A percentile compares a stretch with the other conserved stretches of the same genome.
phyloP scores from a whole-genome alignment of 2,888 invertebrate species.

The Notodonta dromedarius region DNA sequence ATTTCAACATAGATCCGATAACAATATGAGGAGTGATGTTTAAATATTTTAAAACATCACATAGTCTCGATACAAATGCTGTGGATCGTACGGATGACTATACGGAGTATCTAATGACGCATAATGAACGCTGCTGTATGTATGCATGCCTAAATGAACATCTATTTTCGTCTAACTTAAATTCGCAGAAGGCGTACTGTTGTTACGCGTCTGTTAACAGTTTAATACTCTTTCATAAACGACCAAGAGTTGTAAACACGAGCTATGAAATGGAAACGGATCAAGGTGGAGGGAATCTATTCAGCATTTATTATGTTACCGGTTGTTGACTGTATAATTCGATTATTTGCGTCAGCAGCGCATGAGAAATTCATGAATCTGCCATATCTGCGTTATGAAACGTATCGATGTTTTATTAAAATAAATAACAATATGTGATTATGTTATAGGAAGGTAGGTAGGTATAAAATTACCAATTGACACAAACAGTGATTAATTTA shows the following conservation, averaged over 20 bases:
- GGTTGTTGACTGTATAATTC: conserved; percentile 63
- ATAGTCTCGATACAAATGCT: no score
- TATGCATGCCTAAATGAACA: conserved; percentile 28
- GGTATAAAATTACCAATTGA: no score
- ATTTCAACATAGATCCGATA: background rate
- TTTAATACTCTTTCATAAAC: conserved; percentile 22
- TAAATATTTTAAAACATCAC: no score
- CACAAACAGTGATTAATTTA: no score
- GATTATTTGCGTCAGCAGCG: conserved; percentile 63
- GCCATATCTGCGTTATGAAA: conserved; percentile 14
- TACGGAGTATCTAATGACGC: no score
- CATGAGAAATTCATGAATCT: conserved; percentile 55
- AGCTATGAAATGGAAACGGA: conserved; percentile 59
- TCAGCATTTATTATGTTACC: conserved; percentile 53
- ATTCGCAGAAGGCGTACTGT: conserved; percentile 34
- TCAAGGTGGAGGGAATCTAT: conserved; percentile 64
- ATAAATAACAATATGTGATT: conserved; percentile 10
- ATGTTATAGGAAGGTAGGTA: background rate
- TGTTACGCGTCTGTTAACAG: conserved; percentile 17
- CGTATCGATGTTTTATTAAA: background rate
- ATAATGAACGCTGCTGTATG: background rate
- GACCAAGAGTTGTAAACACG: conserved; percentile 38
- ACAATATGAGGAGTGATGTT: background rate
- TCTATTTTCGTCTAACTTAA: conserved; percentile 30
- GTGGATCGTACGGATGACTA: no score